phyloP scores from a whole-genome alignment of 2,113 vertebrate genomes.

The Mastomys coucha region DNA sequence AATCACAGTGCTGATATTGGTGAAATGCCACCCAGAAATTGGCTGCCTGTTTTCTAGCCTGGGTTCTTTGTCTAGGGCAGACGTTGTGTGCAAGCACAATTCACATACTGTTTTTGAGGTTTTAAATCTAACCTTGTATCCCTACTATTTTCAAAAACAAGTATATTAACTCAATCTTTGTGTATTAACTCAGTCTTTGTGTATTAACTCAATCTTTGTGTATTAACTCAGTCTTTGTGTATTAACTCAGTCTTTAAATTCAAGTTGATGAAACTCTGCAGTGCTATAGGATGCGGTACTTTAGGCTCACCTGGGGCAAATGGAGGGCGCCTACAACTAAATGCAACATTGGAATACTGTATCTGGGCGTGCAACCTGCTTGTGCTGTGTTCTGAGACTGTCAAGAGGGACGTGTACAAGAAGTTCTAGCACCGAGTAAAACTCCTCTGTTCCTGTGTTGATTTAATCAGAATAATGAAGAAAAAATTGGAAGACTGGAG shows the following conservation, averaged over 20 bases:
- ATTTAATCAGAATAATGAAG: not conserved
- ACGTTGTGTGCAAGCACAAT: not conserved
- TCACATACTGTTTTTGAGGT: not conserved
- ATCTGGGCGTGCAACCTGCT: not conserved
- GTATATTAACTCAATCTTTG: slow-evolving; percentile 13
- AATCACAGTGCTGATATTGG: not conserved
- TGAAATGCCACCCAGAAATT: not conserved
- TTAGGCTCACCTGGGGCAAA: not conserved
- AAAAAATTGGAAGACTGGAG: not conserved
- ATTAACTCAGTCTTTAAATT: slow-evolving; percentile 11
- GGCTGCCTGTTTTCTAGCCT: not conserved
- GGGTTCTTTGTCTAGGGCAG: not conserved
- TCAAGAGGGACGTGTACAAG: not conserved
- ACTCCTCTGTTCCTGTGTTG: not conserved
- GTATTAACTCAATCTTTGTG: no score
- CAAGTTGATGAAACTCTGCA: not conserved
- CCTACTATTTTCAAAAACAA: not conserved
- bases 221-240: no score
- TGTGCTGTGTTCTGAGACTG: not conserved
- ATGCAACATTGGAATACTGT: not conserved
- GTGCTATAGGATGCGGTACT: not conserved
- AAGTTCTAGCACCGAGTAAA: not conserved
- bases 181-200: no score
- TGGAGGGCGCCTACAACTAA: not conserved
- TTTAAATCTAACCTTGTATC: not conserved